A percentile compares a stretch with the other conserved stretches of the same genome.
These are phyloP conservation scores for Sepiola atlantica DNA, from an alignment of 2,888 invertebrate species.

Conservation along the genomic window DNA sequence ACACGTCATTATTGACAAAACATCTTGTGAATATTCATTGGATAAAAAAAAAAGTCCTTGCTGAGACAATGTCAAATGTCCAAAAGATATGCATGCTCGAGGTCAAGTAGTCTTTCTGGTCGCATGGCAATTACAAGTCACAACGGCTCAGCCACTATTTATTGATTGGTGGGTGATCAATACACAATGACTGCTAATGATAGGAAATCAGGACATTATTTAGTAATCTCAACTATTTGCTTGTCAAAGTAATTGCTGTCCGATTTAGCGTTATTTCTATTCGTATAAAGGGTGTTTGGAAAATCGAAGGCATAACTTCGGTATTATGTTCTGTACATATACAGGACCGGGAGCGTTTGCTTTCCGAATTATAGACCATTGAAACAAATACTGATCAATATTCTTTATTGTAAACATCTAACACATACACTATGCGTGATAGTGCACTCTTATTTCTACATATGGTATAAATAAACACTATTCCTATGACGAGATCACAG, in stretches of 20 bases:
- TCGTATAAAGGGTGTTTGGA: too few relatives aligned
- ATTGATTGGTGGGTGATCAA: not conserved
- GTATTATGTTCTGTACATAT: too few relatives aligned
- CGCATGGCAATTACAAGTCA: not conserved
- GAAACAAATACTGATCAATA: too few relatives aligned
- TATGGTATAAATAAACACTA: too few relatives aligned
- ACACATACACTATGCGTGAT: too few relatives aligned
- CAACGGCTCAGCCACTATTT: not conserved
- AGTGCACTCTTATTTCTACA: too few relatives aligned
- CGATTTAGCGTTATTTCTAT: not conserved
- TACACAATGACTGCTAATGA: not conserved
- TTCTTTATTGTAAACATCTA: too few relatives aligned
- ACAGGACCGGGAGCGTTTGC: too few relatives aligned
- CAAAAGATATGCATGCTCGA: not conserved
- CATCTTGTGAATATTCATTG: not conserved
- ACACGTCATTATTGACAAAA: not conserved
- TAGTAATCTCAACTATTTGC: not conserved
- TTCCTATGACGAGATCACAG: too few relatives aligned
- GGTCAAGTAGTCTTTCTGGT: not conserved
- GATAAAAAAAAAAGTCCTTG: not conserved
- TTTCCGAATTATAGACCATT: too few relatives aligned
- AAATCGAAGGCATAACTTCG: too few relatives aligned
- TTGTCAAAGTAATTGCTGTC: not conserved
- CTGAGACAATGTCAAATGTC: not conserved
- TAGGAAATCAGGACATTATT: not conserved